Base-by-base conservation (phyloP, 1,140 invertebrate genomes). In the Hylaeus anthracinus region DNA sequence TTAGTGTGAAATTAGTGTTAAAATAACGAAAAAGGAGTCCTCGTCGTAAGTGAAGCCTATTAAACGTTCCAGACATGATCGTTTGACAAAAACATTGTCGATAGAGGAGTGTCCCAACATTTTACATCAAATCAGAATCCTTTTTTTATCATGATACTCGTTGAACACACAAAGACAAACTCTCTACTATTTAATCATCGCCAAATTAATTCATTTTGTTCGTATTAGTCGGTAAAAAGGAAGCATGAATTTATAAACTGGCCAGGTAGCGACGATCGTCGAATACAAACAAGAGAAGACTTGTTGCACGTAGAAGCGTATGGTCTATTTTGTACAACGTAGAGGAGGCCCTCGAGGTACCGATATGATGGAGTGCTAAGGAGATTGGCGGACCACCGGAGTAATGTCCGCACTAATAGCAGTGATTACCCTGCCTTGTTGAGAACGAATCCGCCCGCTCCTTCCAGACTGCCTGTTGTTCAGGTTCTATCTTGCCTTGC, bases 321-420 rank as follows among this genome's bases (percentile, higher is more conserved):
- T 55, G 79, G 72, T 76, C 61, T 60, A 86, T 82, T 88, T 85
- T 87, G 75, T 82, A 74, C 72, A 84, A 43, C 55, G 56, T 39
- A 65, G 58, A 82, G 70, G 64, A 64, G 56, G 63, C 14, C 82
- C 81, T 71, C 10, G 64, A 45, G 85, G 89, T 87, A 85, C 80
- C 81, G 86, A 87, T 89, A 88, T 87, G 87, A 90, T 89, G 84
- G 80, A 90, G 88, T 87, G 84, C 85, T 86, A 84, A 78, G 79
- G 86, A 90, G 89, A 91, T 91, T 88, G 90, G 90, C 89, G 88
- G 92, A 93, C 93, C 92, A 93, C 93, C 92, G 91, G 91, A 92
- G 91, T 92, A 92, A 93, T 93, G 91, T 92, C 88, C 84, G 91
- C 84, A 81, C 90, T 93, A 93, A 93, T 92, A 93, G 91, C 90